These are phyloP conservation scores for Heteronetta atricapilla DNA, from an alignment of 2,113 vertebrate species.

Conservation along the genomic window DNA sequence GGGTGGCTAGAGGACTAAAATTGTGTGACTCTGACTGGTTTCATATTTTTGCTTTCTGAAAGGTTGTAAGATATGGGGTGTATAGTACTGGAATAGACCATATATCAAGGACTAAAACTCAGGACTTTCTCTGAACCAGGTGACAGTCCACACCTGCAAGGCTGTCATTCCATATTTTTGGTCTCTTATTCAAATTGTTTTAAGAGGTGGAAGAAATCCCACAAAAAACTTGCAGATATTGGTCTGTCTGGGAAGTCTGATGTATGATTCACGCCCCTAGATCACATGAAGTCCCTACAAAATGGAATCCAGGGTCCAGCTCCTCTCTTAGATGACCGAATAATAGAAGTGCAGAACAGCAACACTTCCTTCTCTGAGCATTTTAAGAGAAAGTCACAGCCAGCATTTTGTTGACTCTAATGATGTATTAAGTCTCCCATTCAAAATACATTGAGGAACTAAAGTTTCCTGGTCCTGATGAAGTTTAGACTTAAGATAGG, in stretches of 20 bases:
- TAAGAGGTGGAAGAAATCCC: background rate
- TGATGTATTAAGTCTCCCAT: background rate
- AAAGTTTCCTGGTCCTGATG: background rate
- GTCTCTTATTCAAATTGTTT: background rate
- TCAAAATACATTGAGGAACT: background rate
- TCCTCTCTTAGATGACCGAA: background rate
- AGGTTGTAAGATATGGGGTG: background rate
- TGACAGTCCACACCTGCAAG: background rate
- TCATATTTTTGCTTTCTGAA: background rate
- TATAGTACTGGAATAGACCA: background rate
- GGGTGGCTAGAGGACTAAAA: background rate
- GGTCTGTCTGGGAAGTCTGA: background rate
- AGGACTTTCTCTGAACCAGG: background rate
- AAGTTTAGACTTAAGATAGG: background rate
- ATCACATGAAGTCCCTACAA: background rate
- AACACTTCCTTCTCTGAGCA: background rate
- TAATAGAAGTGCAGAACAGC: background rate
- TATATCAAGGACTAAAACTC: background rate
- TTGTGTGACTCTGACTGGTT: background rate
- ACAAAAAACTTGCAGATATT: background rate
- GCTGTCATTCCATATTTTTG: background rate
- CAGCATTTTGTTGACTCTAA: background rate
- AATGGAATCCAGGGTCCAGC: background rate
- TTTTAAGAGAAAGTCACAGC: background rate
- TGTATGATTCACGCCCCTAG: background rate